Evolutionary conservation across 2,797 vertebrate species (phyloP), one percentile per base, ranked within the genome.

Genomic region (Vireo griseus): DNA sequence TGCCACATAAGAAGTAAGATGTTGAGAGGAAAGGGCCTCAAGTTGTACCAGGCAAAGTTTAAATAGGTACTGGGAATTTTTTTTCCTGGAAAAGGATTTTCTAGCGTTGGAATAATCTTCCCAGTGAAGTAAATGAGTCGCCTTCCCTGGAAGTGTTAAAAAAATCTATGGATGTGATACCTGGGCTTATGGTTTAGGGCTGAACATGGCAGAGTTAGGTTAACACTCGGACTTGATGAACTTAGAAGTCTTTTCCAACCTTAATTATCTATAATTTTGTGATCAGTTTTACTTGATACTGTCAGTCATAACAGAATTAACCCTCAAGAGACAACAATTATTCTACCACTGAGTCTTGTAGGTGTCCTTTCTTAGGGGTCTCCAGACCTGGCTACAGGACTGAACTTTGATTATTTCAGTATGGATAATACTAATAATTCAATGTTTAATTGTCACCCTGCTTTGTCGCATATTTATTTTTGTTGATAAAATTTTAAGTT

Each of bases 291-390:
- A 39, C 11, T 58, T 51, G 17, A 45, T 66, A 33, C 6, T 71
- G 11, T 5, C 22, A 66, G 24, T 55, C 26, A 31, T n/a, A 84
- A 67, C 2, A 13, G 65, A 72, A 68, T 47, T 77, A 67, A 66
- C 5, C 10, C 0, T 1, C 16, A 84, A 57, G 3, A 75, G 3
- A 54, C 9, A 67, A 28, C 2, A 59, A 3, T 26, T 1, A 12
- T 71, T 73, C 67, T 62, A 31, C 9, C 6, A 33, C 5, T 35
- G 20, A 10, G 2, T 67, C 47, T 59, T 55, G 8, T 15, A 67
- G 1, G 13, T 25, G 7, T 31, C 8, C 5, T 71, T 77, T 69
- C 13, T 10, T 11, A 58, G 9, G 4, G 5, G 5, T 8, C 51
- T 82, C 20, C 28, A 47, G 9, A 73, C 5, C 4, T 59, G 40